Base-by-base conservation (phyloP, 2,797 vertebrate genomes). In the Platyrinchus mystaceus region DNA sequence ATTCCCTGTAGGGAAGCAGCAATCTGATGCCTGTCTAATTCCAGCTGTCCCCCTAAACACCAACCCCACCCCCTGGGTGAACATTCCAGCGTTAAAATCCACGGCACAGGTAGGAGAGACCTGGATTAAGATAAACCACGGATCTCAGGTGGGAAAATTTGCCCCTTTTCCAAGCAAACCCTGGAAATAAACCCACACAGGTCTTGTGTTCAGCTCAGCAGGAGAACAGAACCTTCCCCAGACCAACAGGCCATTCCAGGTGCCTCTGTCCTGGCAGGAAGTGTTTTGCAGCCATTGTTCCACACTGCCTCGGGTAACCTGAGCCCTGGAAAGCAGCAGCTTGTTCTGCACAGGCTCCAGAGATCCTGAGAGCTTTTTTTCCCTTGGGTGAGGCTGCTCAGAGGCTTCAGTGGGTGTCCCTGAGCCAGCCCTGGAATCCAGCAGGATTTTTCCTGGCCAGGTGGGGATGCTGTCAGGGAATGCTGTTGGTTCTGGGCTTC, bases 311-410 rank as follows among this genome's bases (percentile, higher is more conserved):
- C 1, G 2, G 55, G 95, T 93, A 96, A 96, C 13, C 52, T 1
- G 69, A 96, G 26, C 83, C 44, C 88, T 41, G 60, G 77, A 71
- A 66, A 78, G 11, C 0, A 90, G 93, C 88, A 68, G 77, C 69
- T 84, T 4, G 0, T 8, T 67, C 59, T 85, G 79, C 85, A 70
- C 44, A 20, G 90, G 63, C 36, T 60, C 77, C 89, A 90, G 60
- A 47, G 49, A 5, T 34, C 44, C 16, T 67, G 68, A 56, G 28
- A 84, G 62, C 64, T 17, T 23, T 46, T 87, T 46, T 9, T 16
- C 7, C 63, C 37, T 21, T 3, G 63, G 56, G 71, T 28, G 47
- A 67, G 59, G 11, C 50, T 14, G 62, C 12, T 60, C 5, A 14
- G 69, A 59, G 76, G 6, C 59, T 11, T 64, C 77, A 80, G 60